Evolutionary conservation across 2,888 invertebrate species (phyloP), one percentile per base, ranked within the genome.

Genomic region (Andrena dorsata): DNA sequence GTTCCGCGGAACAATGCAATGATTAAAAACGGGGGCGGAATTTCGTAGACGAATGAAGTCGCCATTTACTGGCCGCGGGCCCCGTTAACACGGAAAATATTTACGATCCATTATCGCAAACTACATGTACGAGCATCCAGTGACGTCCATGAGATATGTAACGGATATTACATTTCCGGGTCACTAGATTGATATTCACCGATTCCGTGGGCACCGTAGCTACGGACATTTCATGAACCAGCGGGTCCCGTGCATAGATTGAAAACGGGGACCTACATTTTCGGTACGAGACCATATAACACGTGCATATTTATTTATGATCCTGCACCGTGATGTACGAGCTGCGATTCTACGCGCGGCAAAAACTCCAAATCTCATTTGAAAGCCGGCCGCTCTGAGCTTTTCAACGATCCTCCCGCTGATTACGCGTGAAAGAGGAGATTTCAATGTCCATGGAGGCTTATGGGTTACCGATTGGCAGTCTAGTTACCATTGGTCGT

Each of bases 91-190:
- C 23, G 23, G 51, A 77, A 86, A 87, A 87, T 80, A 77, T 84
- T 82, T 77, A 85, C 75, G 71, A 75, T 60, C 77, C 49, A 84
- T 84, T 87, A 76, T 87, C 82, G 73, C 77, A 77, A 81, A 26
- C 56, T 41, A 84, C 81, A 56, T 41, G 41, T 61, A 74, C 73
- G 72, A 71, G 41, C 72, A 66, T 79, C 75, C 47, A 66, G 53
- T 61, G 87, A 82, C 85, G 75, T 76, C 41, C 82, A 47, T 82
- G 87, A 87, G 87, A 87, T 87, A 80, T 70, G 76, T 77, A 80
- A 82, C 86, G 86, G 86, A 86, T 86, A 86, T 86, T 86, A 86
- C 87, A 80, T 87, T 87, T 86, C 87, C 86, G 80, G 80, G 64
- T 80, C 80, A 47, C 73, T 76, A 73, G 85, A 82, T 87, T 86